These are phyloP conservation scores for Torymus aiolomorphi DNA, from an alignment of 2,888 invertebrate species.

Conservation along the genomic window DNA sequence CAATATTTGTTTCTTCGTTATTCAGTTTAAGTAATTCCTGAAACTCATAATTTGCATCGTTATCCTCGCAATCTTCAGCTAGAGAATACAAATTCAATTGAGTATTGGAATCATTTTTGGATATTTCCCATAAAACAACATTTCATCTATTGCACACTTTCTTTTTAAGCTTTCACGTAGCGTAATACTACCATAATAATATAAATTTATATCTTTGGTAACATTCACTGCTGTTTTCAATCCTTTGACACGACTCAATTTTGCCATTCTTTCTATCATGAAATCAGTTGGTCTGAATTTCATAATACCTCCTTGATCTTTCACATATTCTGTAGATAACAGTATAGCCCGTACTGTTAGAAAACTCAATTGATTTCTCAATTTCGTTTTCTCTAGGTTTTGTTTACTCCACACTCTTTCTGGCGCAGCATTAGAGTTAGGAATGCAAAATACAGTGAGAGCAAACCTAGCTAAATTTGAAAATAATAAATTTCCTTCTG, in stretches of 20 bases:
- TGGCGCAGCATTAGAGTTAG: no score
- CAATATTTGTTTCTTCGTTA: no score
- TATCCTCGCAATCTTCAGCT: no score
- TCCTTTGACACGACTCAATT: not conserved
- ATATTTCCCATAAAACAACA: no score
- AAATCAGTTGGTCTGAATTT: not conserved
- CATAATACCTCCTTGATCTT: constrained; percentile 1
- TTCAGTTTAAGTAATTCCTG: no score
- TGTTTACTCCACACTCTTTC: constrained; percentile 15
- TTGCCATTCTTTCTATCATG: not conserved
- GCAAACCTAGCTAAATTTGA: constrained; percentile 1
- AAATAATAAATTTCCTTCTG: not conserved
- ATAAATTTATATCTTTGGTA: not conserved
- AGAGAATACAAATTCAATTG: no score
- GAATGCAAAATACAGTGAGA: not conserved
- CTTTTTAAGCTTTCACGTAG: no score
- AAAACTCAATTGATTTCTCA: not conserved
- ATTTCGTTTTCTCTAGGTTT: not conserved
- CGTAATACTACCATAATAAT: no score
- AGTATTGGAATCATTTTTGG: no score
- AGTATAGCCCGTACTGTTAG: not conserved
- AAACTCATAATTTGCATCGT: no score
- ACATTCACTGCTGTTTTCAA: not conserved
- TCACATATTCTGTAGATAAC: not conserved
- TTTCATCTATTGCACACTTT: not conserved